Base-by-base conservation (phyloP, 2,113 vertebrate species). In the Pluvianellus socialis region DNA sequence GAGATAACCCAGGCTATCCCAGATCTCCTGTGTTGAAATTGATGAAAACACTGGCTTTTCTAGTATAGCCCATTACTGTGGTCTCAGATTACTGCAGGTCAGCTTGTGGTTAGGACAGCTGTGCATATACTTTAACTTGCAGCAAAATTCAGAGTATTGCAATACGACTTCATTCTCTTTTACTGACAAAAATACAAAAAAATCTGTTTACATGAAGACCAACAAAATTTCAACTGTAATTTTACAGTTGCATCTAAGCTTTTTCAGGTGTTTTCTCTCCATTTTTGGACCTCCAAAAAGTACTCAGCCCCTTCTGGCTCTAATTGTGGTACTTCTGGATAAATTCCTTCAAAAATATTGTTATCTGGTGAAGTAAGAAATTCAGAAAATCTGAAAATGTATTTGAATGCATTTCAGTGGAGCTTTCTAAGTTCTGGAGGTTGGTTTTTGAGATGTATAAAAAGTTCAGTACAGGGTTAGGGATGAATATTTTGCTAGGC, bases 151-250 rank as follows among this genome's bases (percentile, higher is more conserved):
- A 27, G 30, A 73, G 8, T 62, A 22, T 22, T 67, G 47, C 27
- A 61, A 2, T 73, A 19, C 38, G 30, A 20, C 72, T 88, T 80
- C 52, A 24, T 79, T 73, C 44, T 73, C 23, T 61, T 52, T 84
- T 74, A 22, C 10, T 45, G 5, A 21, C 12, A 70, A 18, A 89
- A 79, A 20, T 7, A 9, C 11, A 56, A 12, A 89, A n/a, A 79
- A 58, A 49, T 61, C 32, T 65, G 19, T 65, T 83, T 52, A 38
- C 2, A 0, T 17, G 12, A 83, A 73, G 19, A 40, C 16, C 0
- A 0, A 24, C 11, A 66, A 35, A 82, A 88, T 22, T 85, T 68
- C 32, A 59, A 0, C 23, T 56, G 38, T 42, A 63, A 23, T 75
- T 82, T 56, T 68, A 21, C 62, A 55, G 26, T 35, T 68, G 23